These are phyloP conservation scores for Muntiacus reevesi DNA, from an alignment of 2,113 vertebrate genomes.

Conservation along the genomic window DNA sequence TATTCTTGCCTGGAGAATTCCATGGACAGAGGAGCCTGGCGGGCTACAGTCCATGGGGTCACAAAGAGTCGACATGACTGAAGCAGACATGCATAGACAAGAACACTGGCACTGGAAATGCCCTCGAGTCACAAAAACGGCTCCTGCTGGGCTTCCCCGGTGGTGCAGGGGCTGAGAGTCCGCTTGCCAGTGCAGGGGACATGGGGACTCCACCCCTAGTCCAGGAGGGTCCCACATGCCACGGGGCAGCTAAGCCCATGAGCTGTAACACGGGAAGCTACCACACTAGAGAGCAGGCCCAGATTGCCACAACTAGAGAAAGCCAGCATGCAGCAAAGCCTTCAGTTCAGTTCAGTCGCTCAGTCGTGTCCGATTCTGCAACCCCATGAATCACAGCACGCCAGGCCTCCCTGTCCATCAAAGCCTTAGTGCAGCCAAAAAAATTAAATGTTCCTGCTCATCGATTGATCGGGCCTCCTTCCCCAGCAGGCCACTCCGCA, in stretches of 20 bases:
- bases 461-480: neutral
- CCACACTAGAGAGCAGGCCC: neutral
- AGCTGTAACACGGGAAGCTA: neutral
- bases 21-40: neutral
- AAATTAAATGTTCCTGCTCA: neutral
- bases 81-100: neutral
- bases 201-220: neutral
- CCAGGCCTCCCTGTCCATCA: too few relatives aligned
- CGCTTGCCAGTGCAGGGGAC: neutral
- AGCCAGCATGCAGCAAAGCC: neutral
- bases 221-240: neutral
- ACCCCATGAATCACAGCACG: too few relatives aligned
- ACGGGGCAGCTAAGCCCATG: neutral
- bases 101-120: neutral
- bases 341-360: too few relatives aligned
- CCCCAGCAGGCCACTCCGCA: neutral
- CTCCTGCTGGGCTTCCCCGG: neutral
- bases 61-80: neutral
- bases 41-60: neutral
- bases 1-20: neutral
- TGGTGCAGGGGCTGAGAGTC: neutral
- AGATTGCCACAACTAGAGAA: neutral
- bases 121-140: neutral
- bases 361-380: too few relatives aligned
- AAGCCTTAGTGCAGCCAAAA: neutral